Conservation (phyloP, 92 coral and sea anemone genomes). For the Epizoanthus ramosus region DNA sequence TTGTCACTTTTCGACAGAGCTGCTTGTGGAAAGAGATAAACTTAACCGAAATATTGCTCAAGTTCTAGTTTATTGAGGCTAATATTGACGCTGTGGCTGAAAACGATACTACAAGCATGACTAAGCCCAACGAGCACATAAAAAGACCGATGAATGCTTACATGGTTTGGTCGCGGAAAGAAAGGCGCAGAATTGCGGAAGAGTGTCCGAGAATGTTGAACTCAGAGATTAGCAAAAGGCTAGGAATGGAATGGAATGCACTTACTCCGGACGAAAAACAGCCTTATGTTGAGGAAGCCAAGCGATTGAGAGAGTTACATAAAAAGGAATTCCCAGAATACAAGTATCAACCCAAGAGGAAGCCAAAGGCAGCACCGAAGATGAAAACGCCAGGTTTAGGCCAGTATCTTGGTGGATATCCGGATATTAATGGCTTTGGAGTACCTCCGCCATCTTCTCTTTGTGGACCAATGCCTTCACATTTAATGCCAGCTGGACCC, state of each 20-base stretch:
- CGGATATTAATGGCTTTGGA: conserved; percentile 75
- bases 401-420: conserved; percentile 80
- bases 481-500: conserved; percentile 73
- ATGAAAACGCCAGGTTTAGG: conserved; percentile 78
- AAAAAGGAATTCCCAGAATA: conserved; percentile 98
- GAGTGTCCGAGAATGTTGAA: conserved; percentile 99
- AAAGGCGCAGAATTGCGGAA: conserved; percentile 96
- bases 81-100: conserved; percentile 14
- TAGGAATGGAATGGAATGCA: conserved; percentile 98
- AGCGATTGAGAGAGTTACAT: conserved; percentile 87
- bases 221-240: conserved; percentile 98
- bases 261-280: conserved; percentile 86
- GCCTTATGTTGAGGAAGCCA: conserved; percentile 98
- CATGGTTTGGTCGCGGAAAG: conserved; percentile 99
- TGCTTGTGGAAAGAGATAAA: conserved; percentile 3
- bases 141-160: conserved; percentile 99
- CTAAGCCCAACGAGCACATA: conserved; percentile 92
- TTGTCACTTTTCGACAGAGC: conserved; percentile 4
- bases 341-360: conserved; percentile 96
- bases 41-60: neutral
- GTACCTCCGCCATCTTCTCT: conserved; percentile 78
- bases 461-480: conserved; percentile 81
- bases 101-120: conserved; percentile 53
- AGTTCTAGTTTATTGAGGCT: neutral
- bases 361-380: conserved; percentile 84